Evolutionary conservation across 2,113 vertebrate species (phyloP), one percentile per base, ranked within the genome.

Genomic region (Sinocyclocheilus rhinocerous): DNA sequence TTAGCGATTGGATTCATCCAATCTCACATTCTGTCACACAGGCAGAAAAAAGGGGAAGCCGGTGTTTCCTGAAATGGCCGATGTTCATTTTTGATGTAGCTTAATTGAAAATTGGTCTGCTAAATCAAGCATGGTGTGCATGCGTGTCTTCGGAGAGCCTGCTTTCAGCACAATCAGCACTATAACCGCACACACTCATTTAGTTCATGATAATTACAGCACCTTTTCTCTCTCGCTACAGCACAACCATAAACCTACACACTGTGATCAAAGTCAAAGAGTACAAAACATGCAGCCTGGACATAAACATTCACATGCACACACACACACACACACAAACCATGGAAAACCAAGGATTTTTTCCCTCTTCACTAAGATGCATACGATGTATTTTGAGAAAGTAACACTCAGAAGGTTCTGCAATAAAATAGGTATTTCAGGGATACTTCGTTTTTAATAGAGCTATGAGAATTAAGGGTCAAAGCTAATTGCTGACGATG

Each of bases 61-160:
- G 77, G 63, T 42, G 55, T 33, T 76, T 73, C 79, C 85, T 76
- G 78, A 76, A 86, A 81, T 10, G 26, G 61, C 69, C 33, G 12
- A 83, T 55, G 45, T 70, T 70, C 45, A 50, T 70, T 83, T 69
- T 45, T 39, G 65, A 83, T 83, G 79, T 33, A 24, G 39, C 63
- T 88, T 88, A 88, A 88, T 86, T 86, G 87, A 86, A 86, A 86
- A 83, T 79, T 70, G 86, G 48, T 48, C 81, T 29, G 73, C 63
- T 87, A 84, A 84, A 87, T 83, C 33, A 52, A 57, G 70, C 75
- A 80, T 77, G 82, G 52, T 33, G 36, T 61, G 79, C 29, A 24
- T 29, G 85, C 76, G 73, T 52, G 80, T 52, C 70, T 59, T 82
- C 33, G 52, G 76, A 75, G 69, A 78, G 84, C 42, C 61, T 42